These are phyloP conservation scores for Drosophila nigrodunni DNA, from an alignment of 1,140 invertebrate genomes.

Conservation along the genomic window DNA sequence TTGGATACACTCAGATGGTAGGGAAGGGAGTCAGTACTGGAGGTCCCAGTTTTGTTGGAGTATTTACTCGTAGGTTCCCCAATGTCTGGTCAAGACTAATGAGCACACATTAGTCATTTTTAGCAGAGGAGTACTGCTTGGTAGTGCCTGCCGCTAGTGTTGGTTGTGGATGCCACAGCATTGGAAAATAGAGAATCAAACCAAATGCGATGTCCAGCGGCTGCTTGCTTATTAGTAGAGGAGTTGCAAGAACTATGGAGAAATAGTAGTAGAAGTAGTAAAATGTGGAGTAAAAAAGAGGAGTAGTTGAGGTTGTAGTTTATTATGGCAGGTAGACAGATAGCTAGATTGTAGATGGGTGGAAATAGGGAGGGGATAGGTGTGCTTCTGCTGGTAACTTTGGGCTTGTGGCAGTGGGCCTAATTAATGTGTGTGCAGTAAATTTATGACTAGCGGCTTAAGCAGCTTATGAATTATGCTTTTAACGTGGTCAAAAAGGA, in stretches of 20 bases:
- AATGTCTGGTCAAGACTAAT: constrained; percentile 52
- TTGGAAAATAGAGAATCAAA: constrained; percentile 2
- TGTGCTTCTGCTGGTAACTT: constrained; percentile 29
- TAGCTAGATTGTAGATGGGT: background rate
- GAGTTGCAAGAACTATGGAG: constrained; percentile 6
- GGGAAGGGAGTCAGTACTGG: background rate
- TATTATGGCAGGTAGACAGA: constrained; percentile 13
- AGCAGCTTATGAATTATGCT: constrained; percentile 80
- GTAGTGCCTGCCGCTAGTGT: background rate
- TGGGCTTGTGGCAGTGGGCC: constrained; percentile 49
- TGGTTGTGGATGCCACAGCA: constrained; percentile 2
- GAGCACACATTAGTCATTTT: constrained; percentile 59
- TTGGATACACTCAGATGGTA: background rate
- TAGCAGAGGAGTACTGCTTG: background rate
- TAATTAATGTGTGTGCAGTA: constrained; percentile 74
- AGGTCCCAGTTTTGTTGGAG: constrained; percentile 14
- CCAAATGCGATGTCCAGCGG: constrained; percentile 22
- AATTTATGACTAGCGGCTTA: constrained; percentile 77
- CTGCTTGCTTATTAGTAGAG: constrained; percentile 36
- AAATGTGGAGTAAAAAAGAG: background rate
- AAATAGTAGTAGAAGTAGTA: background rate
- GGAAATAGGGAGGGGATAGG: too few species aligned
- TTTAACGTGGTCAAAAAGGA: constrained; percentile 13
- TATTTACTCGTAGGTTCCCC: constrained; percentile 24
- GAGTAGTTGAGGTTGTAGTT: constrained; percentile 4